These are phyloP conservation scores for Indicator indicator DNA, from an alignment of 2,113 vertebrate genomes.

Conservation along the genomic window DNA sequence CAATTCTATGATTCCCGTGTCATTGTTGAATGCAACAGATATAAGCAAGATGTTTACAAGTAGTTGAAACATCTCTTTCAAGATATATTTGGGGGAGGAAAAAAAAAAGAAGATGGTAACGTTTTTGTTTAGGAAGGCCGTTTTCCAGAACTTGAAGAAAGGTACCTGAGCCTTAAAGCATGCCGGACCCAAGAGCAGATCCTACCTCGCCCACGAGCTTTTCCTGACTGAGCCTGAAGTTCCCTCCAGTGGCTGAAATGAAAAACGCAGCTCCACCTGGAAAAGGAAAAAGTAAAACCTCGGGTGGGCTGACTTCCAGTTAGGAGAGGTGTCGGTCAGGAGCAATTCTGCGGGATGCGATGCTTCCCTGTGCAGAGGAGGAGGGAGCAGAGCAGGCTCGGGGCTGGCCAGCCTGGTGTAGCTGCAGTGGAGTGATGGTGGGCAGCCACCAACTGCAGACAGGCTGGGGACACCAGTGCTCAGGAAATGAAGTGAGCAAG, in stretches of 20 bases:
- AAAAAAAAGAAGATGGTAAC: neutral
- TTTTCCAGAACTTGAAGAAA: neutral
- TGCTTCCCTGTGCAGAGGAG: neutral
- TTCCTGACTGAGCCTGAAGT: neutral
- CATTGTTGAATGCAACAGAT: neutral
- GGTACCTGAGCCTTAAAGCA: accelerated
- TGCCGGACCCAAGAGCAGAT: accelerated
- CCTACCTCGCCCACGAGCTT: accelerated
- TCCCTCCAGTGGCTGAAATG: neutral
- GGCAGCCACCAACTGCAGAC: neutral
- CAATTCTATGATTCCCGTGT: accelerated
- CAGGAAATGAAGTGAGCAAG: neutral
- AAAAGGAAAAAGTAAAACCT: accelerated
- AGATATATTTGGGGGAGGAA: neutral
- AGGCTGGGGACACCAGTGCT: neutral
- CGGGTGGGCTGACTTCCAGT: neutral
- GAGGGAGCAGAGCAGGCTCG: neutral
- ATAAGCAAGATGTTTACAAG: neutral
- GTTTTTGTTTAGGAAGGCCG: neutral
- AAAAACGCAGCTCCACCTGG: neutral
- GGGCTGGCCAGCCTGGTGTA: neutral
- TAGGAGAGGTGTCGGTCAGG: neutral
- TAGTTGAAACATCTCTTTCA: neutral
- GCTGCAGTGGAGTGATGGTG: neutral
- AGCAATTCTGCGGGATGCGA: neutral